Conservation (phyloP, 2,797 vertebrate genomes). For the Oreochromis grahami region DNA sequence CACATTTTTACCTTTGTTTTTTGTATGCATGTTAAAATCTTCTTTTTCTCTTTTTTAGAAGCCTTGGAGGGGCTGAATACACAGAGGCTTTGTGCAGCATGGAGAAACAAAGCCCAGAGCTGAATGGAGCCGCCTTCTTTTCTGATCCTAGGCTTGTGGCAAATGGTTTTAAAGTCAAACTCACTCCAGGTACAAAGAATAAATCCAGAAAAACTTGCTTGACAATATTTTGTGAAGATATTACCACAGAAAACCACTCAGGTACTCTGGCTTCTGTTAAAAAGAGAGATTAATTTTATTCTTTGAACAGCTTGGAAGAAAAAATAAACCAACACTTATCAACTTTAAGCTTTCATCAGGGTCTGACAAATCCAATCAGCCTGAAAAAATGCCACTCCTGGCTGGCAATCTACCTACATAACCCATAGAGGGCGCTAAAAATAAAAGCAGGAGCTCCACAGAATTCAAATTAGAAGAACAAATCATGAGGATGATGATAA, state of each 20-base stretch:
- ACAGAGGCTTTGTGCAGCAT: slow-evolving; percentile 80
- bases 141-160: slow-evolving; percentile 87
- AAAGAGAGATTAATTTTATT: not conserved
- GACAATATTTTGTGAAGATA: not conserved
- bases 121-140: slow-evolving; percentile 71
- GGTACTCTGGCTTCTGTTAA: not conserved
- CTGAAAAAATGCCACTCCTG: not conserved
- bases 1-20: not conserved
- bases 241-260: not conserved
- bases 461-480: not conserved
- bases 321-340: not conserved
- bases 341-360: not conserved
- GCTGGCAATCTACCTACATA: not conserved
- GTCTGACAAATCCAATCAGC: not conserved
- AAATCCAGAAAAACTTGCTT: not conserved
- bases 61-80: slow-evolving; percentile 80
- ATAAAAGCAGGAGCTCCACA: not conserved
- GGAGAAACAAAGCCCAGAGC: slow-evolving; percentile 73
- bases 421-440: not conserved
- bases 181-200: slow-evolving; percentile 82
- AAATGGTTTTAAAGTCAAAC: slow-evolving; percentile 90
- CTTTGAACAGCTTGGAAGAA: not conserved
- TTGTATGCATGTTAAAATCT: not conserved
- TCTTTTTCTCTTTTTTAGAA: slow-evolving; percentile 60
- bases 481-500: not conserved